Percentiles rank a stretch among this genome's conserved stretches.
Evolutionary conservation across 2,113 vertebrate genomes (phyloP).

Genomic region (Psammodynastes pulverulentus): DNA sequence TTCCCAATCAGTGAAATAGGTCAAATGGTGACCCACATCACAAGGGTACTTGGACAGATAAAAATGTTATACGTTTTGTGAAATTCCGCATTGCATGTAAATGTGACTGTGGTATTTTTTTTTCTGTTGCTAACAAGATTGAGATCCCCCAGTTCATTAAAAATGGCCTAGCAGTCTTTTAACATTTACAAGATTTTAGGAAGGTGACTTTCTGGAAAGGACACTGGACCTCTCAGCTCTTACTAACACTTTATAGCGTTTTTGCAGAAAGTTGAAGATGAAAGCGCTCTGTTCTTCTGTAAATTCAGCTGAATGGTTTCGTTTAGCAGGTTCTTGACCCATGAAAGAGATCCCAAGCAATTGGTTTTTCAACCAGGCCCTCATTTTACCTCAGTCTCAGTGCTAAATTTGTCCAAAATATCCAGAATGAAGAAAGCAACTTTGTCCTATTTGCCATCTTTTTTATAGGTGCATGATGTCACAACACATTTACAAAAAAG

Average conservation of each 20-base stretch:
- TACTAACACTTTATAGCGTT: not conserved
- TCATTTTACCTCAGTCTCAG: not conserved
- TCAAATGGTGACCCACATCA: not conserved
- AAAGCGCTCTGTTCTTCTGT: not conserved
- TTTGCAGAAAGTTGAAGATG: not conserved
- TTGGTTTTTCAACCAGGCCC: not conserved
- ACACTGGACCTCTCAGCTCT: too few relatives aligned
- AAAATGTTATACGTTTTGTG: not conserved
- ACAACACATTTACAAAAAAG: not conserved
- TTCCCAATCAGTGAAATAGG: not conserved
- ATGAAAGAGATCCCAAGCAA: slow-evolving; percentile 1
- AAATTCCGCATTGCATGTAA: not conserved
- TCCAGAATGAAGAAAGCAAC: not conserved
- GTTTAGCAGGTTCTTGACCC: not conserved
- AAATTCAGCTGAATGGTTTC: slow-evolving; percentile 15
- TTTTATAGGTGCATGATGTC: not conserved
- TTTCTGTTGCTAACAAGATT: not conserved
- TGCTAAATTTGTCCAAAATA: not conserved
- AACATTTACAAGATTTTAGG: not conserved
- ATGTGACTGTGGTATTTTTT: not conserved
- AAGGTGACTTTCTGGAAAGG: not conserved
- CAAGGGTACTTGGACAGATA: not conserved
- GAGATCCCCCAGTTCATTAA: not conserved
- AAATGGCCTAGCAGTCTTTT: not conserved
- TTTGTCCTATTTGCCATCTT: not conserved